A percentile compares a stretch with the other conserved stretches of the same genome.
These are phyloP conservation scores for Ispidina lecontei DNA, from an alignment of 2,797 vertebrate species.

Conservation along the genomic window DNA sequence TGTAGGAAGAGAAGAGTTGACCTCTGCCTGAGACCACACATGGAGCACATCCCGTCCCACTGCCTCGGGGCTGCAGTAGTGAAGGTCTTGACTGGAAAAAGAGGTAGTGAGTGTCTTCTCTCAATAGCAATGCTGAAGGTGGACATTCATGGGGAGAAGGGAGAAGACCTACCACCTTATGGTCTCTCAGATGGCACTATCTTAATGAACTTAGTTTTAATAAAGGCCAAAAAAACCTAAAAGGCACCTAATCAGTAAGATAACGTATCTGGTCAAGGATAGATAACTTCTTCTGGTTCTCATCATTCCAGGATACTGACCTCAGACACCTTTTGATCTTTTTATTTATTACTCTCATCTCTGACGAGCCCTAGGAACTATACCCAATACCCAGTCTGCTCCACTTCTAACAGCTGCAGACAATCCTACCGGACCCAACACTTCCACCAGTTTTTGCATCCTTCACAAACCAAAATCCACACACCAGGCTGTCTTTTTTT, in stretches of 20 bases:
- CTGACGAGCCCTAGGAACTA: not conserved
- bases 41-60: not conserved
- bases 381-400: not conserved
- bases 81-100: not conserved
- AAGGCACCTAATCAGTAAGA: rapidly evolving
- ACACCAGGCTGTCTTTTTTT: not conserved
- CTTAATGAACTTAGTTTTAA: not conserved
- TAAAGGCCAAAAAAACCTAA: not conserved
- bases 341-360: not conserved
- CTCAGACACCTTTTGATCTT: not conserved
- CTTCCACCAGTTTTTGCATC: not conserved
- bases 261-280: not conserved
- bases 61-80: rapidly evolving
- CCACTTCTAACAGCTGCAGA: not conserved
- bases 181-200: not conserved
- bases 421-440: not conserved
- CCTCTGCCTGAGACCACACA: not conserved
- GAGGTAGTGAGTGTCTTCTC: not conserved
- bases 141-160: not conserved
- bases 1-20: not conserved
- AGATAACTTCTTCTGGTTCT: not conserved
- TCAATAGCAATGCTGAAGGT: not conserved
- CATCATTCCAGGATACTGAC: not conserved
- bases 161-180: not conserved
- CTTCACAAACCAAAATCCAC: not conserved